Evolutionary conservation across 2,888 invertebrate genomes (phyloP), one percentile per base, ranked within the genome.

Genomic region (Drosophila formosana): DNA sequence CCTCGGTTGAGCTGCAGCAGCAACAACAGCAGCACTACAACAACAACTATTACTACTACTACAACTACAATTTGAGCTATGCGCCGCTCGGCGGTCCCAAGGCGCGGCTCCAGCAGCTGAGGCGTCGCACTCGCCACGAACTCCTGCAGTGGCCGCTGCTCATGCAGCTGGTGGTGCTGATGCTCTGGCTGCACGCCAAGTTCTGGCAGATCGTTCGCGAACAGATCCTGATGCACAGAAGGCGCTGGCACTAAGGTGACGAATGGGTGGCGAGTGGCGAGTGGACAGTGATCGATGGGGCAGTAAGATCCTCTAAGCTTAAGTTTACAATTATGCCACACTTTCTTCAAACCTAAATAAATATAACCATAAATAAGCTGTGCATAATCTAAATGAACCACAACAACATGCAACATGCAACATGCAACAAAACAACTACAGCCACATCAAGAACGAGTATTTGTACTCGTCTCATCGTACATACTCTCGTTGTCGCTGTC

Each of bases 81-180:
- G 81, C 79, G 56, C 82, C 88, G 23, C 62, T 66, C 9, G 68
- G 67, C 1, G 68, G 73, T 18, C 43, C 76, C 13, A 73, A 69
- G 11, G 67, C 68, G 9, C 78, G 83, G 4, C 58, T 80, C n/a
- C 89, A 85, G 64, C 85, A 89, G 55, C 68, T 91, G 65, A 90
- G 86, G 68, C 85, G 88, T 23, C 86, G 91, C 66, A 90, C 89
- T 9, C 82, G 87, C 41, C 85, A 88, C 76, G 91, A 91, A 60
- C 80, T 91, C 11, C 81, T 89, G 45, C 90, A 92, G 75, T 90
- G 92, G 88, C 92, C 92, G 70, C 80, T 91, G 75, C 89, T 92
- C 51, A 88, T 91, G 80, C 90, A 91, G 73, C 71, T 92, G 72
- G 79, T 91, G 55, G 75, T 90, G 63, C 72, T 92, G 52, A 57